Base-by-base conservation (phyloP, 2,888 invertebrate genomes). In the Watsonalla binaria region DNA sequence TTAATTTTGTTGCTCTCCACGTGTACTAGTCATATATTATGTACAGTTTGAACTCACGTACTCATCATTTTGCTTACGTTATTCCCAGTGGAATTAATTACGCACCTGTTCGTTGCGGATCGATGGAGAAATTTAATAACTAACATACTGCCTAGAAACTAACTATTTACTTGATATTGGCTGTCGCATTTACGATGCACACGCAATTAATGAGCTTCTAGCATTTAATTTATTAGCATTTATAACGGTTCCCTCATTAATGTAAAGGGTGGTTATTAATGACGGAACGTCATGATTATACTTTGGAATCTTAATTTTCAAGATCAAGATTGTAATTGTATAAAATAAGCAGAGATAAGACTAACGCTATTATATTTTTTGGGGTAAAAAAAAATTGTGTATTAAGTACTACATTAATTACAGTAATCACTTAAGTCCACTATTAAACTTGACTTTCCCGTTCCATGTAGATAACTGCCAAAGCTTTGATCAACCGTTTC, bases 41-140 rank as follows among this genome's bases (percentile, higher is more conserved):
- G 2, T 11, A 11, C 39, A 39, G 39, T 39, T 6, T 9, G 9
- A 39, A 39, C 42, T 8, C 11, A 42, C 42, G 11, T 42, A 84
- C 84, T 85, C 85, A 86, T 85, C 85, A 86, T 82, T 82, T 83
- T 78, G 71, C 76, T 76, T 74, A 72, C 64, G 75, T 78, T 78
- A 82, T 82, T 73, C 66, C 68, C 64, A 69, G 64, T 68, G 68
- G 67, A 62, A 65, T 69, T 74, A 80, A 82, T 81, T 72, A 70
- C 64, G 66, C 71, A 70, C 57, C 67, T 70, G 80, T 80, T 75
- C 62, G 82, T 76, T 78, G 79, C 78, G 80, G 78, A 75, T 78
- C 80, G 75, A 63, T 67, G 70, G 74, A 78, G 80, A 80, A 75
- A 82, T 84, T 80, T 81, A 81, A 79, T 77, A 76, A 74, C 71